Conservation (phyloP, 2,888 invertebrate genomes). For the Myopa tessellatipennis region DNA sequence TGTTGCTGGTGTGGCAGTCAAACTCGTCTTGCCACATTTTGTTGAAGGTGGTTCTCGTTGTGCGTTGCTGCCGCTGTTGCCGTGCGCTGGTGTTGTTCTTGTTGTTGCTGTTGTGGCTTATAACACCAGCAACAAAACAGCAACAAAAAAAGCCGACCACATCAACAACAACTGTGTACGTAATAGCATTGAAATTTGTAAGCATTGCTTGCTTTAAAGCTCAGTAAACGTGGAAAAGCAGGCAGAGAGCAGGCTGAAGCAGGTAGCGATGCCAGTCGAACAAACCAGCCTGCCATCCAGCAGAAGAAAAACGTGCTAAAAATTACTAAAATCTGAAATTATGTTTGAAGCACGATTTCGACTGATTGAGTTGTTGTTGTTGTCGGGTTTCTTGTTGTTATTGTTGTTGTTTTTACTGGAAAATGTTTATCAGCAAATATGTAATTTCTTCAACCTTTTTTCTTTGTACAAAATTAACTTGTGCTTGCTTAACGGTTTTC, state of each 20-base stretch:
- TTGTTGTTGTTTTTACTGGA: background rate
- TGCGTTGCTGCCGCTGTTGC: slow-evolving; percentile 8
- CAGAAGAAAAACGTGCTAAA: slow-evolving; percentile 30
- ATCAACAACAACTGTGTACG: background rate
- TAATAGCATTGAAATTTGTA: background rate
- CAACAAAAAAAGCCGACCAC: background rate
- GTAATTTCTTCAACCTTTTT: background rate
- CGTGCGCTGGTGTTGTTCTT: background rate
- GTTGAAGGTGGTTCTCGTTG: slow-evolving; percentile 31
- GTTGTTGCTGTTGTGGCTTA: background rate
- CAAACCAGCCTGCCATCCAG: background rate
- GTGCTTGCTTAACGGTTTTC: too few relatives aligned
- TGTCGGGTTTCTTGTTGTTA: background rate
- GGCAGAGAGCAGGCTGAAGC: too few relatives aligned
- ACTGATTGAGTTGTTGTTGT: slow-evolving; percentile 10
- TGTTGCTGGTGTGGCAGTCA: slow-evolving; percentile 13
- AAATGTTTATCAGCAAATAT: background rate
- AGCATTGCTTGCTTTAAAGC: background rate
- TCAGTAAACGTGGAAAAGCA: background rate
- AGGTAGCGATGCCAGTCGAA: too few relatives aligned
- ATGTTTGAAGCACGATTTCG: slow-evolving; percentile 20
- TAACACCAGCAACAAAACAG: background rate
- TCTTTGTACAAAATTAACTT: too few relatives aligned
- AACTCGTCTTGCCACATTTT: slow-evolving; percentile 35
- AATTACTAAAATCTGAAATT: slow-evolving; percentile 16